These are phyloP conservation scores for Artibeus jamaicensis DNA, from an alignment of 2,797 vertebrate genomes.

Conservation along the genomic window DNA sequence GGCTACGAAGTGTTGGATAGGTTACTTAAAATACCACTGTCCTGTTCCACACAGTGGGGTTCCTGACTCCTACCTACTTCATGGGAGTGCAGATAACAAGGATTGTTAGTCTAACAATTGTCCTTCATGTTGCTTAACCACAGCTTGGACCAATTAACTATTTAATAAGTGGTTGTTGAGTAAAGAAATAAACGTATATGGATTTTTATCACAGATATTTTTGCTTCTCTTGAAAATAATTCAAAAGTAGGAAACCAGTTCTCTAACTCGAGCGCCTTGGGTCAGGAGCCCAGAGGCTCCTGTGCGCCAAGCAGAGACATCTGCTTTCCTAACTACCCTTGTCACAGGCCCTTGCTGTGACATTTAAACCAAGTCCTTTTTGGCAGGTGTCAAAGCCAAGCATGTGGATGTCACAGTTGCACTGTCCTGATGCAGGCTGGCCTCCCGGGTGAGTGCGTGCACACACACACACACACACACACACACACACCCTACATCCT, in stretches of 20 bases:
- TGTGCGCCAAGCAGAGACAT: background rate
- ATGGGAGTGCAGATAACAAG: background rate
- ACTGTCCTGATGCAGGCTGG: background rate
- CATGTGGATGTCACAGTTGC: background rate
- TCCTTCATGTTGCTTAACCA: background rate
- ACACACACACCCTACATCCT: background rate
- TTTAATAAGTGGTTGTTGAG: background rate
- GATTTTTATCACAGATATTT: background rate
- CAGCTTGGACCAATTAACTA: background rate
- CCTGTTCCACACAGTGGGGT: background rate
- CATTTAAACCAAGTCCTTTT: slow-evolving; percentile 13
- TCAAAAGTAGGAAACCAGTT: background rate
- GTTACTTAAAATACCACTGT: slow-evolving; percentile 25
- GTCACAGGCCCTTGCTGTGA: background rate
- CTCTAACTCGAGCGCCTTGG: background rate
- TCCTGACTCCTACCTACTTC: background rate
- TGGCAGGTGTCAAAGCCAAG: background rate
- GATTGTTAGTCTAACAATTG: background rate
- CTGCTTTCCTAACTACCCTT: background rate
- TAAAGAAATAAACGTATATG: background rate
- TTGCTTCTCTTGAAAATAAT: slow-evolving; percentile 43
- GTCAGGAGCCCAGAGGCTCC: background rate
- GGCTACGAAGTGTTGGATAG: background rate
- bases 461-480: fast-evolving
- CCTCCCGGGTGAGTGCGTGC: background rate